Conservation (phyloP, 1,140 invertebrate genomes). For the Pararge aegeria region DNA sequence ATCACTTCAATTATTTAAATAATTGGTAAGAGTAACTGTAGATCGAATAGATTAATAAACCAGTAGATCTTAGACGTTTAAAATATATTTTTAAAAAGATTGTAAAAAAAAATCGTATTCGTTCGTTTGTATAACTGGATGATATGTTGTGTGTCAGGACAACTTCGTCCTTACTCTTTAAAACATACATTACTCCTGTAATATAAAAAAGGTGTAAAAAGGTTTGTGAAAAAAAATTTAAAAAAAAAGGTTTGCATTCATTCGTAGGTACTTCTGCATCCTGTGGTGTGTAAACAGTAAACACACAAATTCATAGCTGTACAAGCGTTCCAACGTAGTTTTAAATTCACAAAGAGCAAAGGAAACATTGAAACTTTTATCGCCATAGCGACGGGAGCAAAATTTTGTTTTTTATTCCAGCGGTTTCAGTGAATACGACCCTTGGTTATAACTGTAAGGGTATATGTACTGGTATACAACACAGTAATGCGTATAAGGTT, state of each 20-base stretch:
- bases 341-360: conserved; percentile 12
- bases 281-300: neutral
- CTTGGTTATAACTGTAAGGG: neutral
- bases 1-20: no score
- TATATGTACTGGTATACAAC: neutral
- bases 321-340: conserved; percentile 4
- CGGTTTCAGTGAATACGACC: neutral
- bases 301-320: conserved; percentile 6
- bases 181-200: no score
- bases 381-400: conserved; percentile 1
- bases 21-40: no score
- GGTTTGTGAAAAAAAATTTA: neutral
- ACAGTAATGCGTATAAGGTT: neutral
- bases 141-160: no score
- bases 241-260: neutral
- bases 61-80: no score
- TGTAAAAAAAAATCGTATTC: no score
- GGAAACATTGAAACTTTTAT: conserved; percentile 11
- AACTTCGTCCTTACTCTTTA: no score
- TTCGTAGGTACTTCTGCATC: neutral
- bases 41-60: no score
- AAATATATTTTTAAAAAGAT: no score
- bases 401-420: conserved; percentile 3
- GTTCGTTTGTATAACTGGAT: no score
- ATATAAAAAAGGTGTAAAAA: neutral